Conservation (phyloP, 2,888 invertebrate species). For the Phengaris arion region DNA sequence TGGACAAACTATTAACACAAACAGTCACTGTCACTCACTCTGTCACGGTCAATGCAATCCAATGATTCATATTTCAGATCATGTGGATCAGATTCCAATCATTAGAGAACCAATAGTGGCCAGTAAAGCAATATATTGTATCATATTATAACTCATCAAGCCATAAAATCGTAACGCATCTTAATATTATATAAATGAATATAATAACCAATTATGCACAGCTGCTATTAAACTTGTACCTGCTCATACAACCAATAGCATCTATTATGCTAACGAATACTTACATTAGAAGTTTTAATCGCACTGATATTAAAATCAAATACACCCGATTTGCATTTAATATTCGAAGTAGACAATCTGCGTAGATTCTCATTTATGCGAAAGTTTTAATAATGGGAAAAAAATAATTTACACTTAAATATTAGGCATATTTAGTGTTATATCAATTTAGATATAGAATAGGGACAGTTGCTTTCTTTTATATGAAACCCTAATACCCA, state of each 20-base stretch:
- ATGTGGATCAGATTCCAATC: neutral
- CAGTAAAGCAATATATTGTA: neutral
- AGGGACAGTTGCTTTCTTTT: no score
- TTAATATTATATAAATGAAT: neutral
- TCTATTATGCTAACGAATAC: slow-evolving; percentile 14
- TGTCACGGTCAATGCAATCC: no score
- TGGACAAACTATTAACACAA: no score
- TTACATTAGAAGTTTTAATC: slow-evolving; percentile 4
- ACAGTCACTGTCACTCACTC: no score
- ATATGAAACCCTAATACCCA: no score
- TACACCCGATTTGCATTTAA: neutral
- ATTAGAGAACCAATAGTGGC: neutral
- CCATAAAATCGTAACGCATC: neutral
- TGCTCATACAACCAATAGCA: slow-evolving; percentile 1
- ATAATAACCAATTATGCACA: neutral
- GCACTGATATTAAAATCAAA: slow-evolving; percentile 12
- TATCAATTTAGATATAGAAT: no score
- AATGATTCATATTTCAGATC: neutral
- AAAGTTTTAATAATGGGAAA: neutral
- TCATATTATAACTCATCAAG: neutral
- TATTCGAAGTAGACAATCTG: neutral
- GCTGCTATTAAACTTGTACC: neutral
- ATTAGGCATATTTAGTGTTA: no score
- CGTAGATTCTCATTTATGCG: neutral
- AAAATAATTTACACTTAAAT: no score